Percentiles rank a stretch among this genome's conserved stretches.
Evolutionary conservation across 2,113 vertebrate species (phyloP).

Genomic region (Myrmecophaga tridactyla): DNA sequence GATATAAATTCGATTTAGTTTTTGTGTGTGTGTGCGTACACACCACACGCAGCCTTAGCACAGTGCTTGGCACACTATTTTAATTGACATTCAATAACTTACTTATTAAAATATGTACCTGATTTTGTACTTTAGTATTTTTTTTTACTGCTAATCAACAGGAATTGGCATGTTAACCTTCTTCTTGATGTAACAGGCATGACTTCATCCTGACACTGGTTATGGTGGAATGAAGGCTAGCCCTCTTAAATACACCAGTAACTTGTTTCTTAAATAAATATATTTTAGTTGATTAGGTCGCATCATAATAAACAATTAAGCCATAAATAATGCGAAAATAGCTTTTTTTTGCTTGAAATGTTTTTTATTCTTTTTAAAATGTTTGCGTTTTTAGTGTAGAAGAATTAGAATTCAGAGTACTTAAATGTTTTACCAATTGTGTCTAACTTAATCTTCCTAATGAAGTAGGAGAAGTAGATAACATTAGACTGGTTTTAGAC

Average conservation of each 20-base stretch:
- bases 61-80: neutral
- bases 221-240: neutral
- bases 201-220: neutral
- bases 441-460: neutral
- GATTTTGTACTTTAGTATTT: neutral
- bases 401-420: neutral
- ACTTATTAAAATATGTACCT: neutral
- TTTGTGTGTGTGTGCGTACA: neutral
- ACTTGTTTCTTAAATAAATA: constrained; percentile 21
- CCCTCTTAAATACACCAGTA: neutral
- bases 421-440: neutral
- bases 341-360: neutral
- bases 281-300: neutral
- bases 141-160: neutral
- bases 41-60: neutral
- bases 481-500: neutral
- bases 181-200: neutral
- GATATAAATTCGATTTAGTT: neutral
- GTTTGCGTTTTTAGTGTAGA: too few relatives aligned
- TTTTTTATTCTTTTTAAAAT: neutral
- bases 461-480: neutral
- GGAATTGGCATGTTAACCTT: neutral
- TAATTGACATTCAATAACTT: neutral
- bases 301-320: neutral
- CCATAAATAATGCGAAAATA: neutral